phyloP scores from a whole-genome alignment of 2,113 vertebrate genomes.

The Corythoichthys haematopterus region DNA sequence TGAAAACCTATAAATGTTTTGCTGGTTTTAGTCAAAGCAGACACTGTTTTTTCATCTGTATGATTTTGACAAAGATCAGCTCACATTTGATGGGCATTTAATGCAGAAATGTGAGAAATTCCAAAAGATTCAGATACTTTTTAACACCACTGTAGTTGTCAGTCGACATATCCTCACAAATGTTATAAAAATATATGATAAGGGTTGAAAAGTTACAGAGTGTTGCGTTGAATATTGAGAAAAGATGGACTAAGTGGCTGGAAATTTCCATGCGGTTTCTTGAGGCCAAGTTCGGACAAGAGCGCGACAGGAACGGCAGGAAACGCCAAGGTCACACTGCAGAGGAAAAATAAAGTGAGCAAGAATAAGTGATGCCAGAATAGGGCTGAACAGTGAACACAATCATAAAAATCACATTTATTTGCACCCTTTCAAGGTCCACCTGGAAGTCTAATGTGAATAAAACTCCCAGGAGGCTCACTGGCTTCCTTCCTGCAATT shows the following conservation, averaged over 20 bases:
- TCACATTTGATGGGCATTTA: too few relatives aligned
- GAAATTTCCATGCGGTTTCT: background rate
- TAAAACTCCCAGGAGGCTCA: constrained; percentile 19
- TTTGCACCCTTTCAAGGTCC: constrained; percentile 27
- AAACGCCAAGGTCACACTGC: constrained; percentile 38
- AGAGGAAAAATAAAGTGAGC: constrained; percentile 49
- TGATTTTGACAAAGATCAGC: too few relatives aligned
- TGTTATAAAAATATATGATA: too few relatives aligned
- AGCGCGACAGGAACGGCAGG: constrained; percentile 41
- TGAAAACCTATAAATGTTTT: too few relatives aligned
- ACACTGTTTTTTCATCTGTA: too few relatives aligned
- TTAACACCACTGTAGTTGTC: too few relatives aligned
- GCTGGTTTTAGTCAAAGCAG: too few relatives aligned
- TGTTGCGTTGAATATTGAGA: background rate
- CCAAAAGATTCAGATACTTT: too few relatives aligned
- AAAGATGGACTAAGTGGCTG: background rate
- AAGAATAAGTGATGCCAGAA: constrained; percentile 36
- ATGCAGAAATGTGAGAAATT: too few relatives aligned
- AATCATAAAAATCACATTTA: constrained; percentile 13
- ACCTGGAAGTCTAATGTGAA: constrained; percentile 30
- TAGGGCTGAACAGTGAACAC: constrained; percentile 28
- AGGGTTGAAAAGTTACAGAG: too few relatives aligned
- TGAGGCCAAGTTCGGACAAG: background rate
- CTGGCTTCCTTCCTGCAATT: constrained; percentile 63
- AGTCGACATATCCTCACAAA: too few relatives aligned